Evolutionary conservation across 2,888 invertebrate genomes (phyloP), one percentile per base, ranked within the genome.

Genomic region (Reticulitermes lucifugus): DNA sequence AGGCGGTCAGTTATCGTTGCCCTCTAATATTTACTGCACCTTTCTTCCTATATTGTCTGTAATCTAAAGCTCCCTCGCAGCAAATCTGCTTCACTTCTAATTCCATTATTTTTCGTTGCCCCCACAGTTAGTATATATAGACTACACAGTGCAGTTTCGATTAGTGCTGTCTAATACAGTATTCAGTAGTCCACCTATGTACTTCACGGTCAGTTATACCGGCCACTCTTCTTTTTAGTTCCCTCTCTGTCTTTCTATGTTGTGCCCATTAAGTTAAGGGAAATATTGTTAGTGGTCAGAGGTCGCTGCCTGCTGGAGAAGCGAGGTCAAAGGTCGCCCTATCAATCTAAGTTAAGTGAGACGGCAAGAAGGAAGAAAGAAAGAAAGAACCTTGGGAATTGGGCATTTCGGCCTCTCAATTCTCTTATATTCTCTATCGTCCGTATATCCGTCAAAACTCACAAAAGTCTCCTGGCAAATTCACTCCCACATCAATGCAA

Each of bases 271-370:
- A 85, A 82, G 81, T 59, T 71, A 60, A 51, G 81, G 85, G 85
- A 85, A 85, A 85, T 85, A 85, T 85, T 85, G 85, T 85, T 85
- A 85, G 85, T 82, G 85, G 85, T 79, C 73, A 79, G 75, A 79
- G 84, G 70, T 60, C 81, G 75, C 70, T 70, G 79, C 80, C 51
- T 80, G 60, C 35, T 77, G 41, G 60, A 46, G 77, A 46, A 77
- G 77, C 22, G 35, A 80, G 86, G 86, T 84, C 85, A 86, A 75
- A 86, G 86, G 83, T 86, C 84, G 73, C 83, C 83, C 86, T 84
- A 86, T 86, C 86, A 86, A 86, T 86, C 86, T 83, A 84, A 86
- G 82, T 86, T 86, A 86, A 82, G 73, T 60, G 82, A 75, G 80
- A 71, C 75, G 25, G 65, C 85, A 75, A 81, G 43, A 65, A 59